Evolutionary conservation across 1,140 invertebrate species (phyloP).

Genomic region (Brachionus paranguensis): DNA sequence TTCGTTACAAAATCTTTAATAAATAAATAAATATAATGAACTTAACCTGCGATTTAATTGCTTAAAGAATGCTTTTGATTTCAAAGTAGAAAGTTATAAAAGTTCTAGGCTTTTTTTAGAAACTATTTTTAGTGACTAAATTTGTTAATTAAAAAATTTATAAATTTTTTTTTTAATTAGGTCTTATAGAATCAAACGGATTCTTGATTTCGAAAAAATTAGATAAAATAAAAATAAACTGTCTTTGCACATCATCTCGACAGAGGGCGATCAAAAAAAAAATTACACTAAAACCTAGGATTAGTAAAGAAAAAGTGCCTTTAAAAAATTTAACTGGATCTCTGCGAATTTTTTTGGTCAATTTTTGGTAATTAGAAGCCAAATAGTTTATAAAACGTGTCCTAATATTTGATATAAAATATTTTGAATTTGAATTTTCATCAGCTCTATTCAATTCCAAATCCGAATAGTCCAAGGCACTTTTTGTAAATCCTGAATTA

Average conservation of each 20-base stretch:
- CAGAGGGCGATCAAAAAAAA: not conserved
- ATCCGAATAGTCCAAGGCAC: not conserved
- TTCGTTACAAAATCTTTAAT: not conserved
- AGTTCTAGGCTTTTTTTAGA: too few relatives aligned
- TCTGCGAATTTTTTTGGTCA: not conserved
- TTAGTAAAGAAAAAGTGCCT: not conserved
- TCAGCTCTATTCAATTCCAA: not conserved
- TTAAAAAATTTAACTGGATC: not conserved
- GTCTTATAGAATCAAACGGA: not conserved
- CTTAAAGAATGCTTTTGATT: not conserved
- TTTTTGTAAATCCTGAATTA: not conserved
- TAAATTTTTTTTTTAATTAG: not conserved
- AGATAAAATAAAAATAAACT: not conserved
- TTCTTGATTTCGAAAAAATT: conserved; percentile 2
- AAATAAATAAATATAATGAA: not conserved
- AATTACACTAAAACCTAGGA: conserved; percentile 1
- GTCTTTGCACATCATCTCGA: not conserved
- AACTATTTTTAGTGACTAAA: too few relatives aligned
- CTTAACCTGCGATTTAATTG: not conserved
- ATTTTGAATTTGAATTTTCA: not conserved
- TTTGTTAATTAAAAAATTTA: not conserved
- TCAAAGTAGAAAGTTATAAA: not conserved
- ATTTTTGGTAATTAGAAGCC: not conserved
- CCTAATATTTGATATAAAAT: not conserved
- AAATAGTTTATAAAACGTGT: not conserved